These are phyloP conservation scores for Pteropus rufus DNA, from an alignment of 2,797 vertebrate species.

Conservation along the genomic window DNA sequence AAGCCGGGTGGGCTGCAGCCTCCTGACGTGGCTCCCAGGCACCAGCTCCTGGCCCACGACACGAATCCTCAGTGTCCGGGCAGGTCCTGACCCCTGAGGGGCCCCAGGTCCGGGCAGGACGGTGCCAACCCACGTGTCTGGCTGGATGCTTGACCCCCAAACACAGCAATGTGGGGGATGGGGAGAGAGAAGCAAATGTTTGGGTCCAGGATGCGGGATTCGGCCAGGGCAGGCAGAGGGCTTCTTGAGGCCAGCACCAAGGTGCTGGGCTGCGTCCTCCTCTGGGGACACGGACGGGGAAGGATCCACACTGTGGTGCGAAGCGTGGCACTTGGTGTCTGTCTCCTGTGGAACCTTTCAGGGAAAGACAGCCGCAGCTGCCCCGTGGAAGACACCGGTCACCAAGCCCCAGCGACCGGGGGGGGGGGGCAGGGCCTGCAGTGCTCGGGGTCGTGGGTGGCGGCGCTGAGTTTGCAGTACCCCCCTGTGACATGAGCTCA, in stretches of 20 bases:
- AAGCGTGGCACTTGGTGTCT: not conserved
- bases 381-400: not conserved
- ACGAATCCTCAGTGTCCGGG: not conserved
- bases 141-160: not conserved
- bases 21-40: fast-evolving
- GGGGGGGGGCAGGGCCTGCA: no score
- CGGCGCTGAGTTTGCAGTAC: fast-evolving
- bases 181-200: not conserved
- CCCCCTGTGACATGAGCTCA: not conserved
- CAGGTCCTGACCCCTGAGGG: not conserved
- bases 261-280: not conserved
- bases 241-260: fast-evolving
- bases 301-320: not conserved
- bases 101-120: not conserved
- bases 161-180: not conserved
- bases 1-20: not conserved
- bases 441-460: no score
- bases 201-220: no score
- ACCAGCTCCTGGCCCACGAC: no score
- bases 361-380: not conserved
- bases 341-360: not conserved
- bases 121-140: not conserved
- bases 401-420: not conserved
- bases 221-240: fast-evolving
- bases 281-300: fast-evolving